phyloP scores from a whole-genome alignment of 2,113 vertebrate genomes.

The Neodon shergylaensis region DNA sequence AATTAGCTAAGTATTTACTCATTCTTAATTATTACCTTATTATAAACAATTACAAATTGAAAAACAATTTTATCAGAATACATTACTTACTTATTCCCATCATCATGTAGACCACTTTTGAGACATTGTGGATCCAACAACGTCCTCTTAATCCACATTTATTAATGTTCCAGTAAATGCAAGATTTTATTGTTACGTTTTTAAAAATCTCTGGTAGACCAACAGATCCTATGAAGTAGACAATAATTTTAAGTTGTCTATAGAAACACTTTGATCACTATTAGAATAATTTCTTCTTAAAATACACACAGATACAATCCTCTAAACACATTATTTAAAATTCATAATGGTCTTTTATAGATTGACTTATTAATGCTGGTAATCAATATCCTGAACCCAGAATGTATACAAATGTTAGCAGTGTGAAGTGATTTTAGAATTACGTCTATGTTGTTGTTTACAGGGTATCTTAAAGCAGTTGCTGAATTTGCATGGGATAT shows the following conservation, averaged over 20 bases:
- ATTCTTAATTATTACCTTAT: neutral
- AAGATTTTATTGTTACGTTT: neutral
- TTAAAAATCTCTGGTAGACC: neutral
- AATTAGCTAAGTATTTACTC: neutral
- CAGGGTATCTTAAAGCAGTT: neutral
- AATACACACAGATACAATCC: neutral
- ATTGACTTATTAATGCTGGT: neutral
- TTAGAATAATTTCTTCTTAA: constrained; percentile 30
- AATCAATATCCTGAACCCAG: neutral
- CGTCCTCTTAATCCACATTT: rapidly evolving
- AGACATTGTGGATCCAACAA: constrained; percentile 60
- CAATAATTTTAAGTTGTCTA: neutral
- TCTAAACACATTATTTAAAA: constrained; percentile 26
- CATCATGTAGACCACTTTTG: constrained; percentile 5
- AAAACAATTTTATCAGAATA: constrained; percentile 13
- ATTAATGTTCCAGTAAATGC: neutral
- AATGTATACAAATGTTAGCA: neutral
- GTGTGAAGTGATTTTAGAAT: neutral
- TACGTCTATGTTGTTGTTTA: neutral
- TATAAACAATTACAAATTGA: neutral
- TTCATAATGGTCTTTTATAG: neutral
- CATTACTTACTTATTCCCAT: constrained; percentile 65
- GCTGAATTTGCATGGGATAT: neutral
- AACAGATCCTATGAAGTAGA: constrained; percentile 57
- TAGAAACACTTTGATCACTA: neutral